Base-by-base conservation (phyloP, 2,888 invertebrate species). In the Eurois occulta region DNA sequence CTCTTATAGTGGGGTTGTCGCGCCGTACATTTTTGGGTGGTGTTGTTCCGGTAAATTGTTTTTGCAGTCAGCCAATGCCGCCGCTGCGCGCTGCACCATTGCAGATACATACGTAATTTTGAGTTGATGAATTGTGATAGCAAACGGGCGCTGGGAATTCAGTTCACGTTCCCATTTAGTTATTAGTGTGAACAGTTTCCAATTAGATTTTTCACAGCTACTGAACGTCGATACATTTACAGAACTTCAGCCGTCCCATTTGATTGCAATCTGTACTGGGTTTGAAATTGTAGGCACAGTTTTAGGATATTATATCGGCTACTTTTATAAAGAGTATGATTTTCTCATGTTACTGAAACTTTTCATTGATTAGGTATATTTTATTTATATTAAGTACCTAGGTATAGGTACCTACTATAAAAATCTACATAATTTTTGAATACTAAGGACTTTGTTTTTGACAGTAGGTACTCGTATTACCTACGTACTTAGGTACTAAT, bases 81-180 rank as follows among this genome's bases (percentile, higher is more conserved):
- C 85, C 83, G 35, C 58, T 83, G 84, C 81, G 84, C 83, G 55
- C 67, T 79, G 83, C 81, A 86, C 79, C 76, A 74, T 76, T 83
- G 65, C 80, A 78, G 79, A 81, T 82, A 83, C 60, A 46, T 83
- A 78, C n/a, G 72, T 80, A 81, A 73, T 84, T 86, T 38, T 88
- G 83, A 84, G 86, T 88, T 89, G 80, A 88, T 89, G 85, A 89
- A 88, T 84, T 86, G 87, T 88, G 87, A 89, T 87, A 83, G 86
- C 83, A 88, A 87, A 86, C 81, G 62, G 77, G 80, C 82, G 83
- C 70, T 86, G 87, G 78, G 78, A 88, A 91, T 89, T 86, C 83
- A 86, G 87, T 89, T 88, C 81, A 79, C 83, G 86, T 87, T 84
- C 79, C 62, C 70, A 74, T 77, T 83, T 75, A 67, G 74, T 84